phyloP scores from a whole-genome alignment of 2,113 vertebrate species.

The Panthera tigris region DNA sequence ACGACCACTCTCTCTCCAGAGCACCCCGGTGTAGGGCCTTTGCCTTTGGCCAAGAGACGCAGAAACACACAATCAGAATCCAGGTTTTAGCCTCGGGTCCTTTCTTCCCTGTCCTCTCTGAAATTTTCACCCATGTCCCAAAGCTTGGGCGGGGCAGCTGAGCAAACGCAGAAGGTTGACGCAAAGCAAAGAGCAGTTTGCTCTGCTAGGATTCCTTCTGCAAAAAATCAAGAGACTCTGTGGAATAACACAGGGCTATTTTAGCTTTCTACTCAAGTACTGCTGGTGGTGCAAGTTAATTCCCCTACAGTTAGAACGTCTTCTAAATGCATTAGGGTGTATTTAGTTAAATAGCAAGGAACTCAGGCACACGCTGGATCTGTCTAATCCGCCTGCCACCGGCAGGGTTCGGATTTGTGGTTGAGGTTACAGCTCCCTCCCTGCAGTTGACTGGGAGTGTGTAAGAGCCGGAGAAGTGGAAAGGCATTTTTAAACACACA shows the following conservation, averaged over 20 bases:
- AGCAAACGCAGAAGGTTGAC: not conserved
- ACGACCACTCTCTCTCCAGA: too few relatives aligned
- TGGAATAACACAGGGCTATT: not conserved
- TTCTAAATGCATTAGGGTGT: not conserved
- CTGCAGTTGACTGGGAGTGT: not conserved
- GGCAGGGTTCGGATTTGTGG: not conserved
- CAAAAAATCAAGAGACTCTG: not conserved
- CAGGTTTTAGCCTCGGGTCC: not conserved
- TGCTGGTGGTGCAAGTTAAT: not conserved
- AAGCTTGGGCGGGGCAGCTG: not conserved
- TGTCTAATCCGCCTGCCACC: not conserved
- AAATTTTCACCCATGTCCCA: not conserved
- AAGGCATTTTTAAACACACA: not conserved
- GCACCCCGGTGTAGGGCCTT: fast-evolving
- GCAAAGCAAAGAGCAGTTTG: not conserved
- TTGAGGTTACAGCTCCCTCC: not conserved
- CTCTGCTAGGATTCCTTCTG: not conserved
- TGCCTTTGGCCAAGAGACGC: not conserved
- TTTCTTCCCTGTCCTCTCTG: not conserved
- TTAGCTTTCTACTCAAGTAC: not conserved
- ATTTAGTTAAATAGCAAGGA: not conserved
- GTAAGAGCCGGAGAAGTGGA: not conserved
- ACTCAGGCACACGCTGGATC: not conserved
- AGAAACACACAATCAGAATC: not conserved
- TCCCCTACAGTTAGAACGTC: not conserved